Percentiles rank a stretch among this genome's conserved stretches.
Conservation (phyloP, 35 echinoderm and acorn worm species). For the Nesometra sesokonis region DNA sequence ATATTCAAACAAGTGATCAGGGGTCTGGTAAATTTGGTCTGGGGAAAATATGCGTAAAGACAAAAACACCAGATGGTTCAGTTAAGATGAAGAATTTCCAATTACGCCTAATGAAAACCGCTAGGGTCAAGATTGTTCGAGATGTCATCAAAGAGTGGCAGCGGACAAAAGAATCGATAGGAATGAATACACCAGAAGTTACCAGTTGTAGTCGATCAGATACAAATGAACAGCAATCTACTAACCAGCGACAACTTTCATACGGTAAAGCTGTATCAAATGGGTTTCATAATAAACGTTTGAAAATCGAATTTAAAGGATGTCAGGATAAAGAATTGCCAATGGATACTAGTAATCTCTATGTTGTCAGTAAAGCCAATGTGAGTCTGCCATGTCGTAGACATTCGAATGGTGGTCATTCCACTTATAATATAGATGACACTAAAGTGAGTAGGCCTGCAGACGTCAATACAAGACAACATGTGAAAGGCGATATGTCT, state of each 20-base stretch:
- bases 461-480: too few species aligned
- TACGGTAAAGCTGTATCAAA: too few species aligned
- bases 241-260: too few species aligned
- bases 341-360: too few species aligned
- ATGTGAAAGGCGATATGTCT: too few species aligned
- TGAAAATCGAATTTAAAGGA: neutral
- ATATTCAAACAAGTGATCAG: neutral
- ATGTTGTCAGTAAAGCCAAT: too few species aligned
- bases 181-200: neutral
- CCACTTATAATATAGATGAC: too few species aligned
- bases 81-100: neutral
- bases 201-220: too few species aligned
- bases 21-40: neutral
- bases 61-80: neutral
- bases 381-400: too few species aligned
- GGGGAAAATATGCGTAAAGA: neutral
- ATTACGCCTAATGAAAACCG: neutral
- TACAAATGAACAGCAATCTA: too few species aligned
- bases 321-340: neutral
- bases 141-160: neutral
- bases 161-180: neutral
- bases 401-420: too few species aligned
- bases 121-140: neutral
- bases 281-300: neutral
- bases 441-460: too few species aligned